phyloP scores from a whole-genome alignment of 2,888 invertebrate species.

The Apotomis turbidana region DNA sequence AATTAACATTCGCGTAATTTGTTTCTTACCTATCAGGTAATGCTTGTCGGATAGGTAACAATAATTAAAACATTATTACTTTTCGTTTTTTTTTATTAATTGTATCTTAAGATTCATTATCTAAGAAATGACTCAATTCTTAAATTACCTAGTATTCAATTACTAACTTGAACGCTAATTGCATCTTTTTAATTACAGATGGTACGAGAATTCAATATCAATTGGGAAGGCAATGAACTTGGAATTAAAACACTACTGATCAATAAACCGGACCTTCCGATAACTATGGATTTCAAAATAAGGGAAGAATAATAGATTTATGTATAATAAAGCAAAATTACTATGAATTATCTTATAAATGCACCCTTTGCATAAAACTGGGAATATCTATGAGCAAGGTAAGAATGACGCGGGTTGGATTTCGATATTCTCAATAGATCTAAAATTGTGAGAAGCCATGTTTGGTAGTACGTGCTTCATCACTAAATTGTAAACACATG shows the following conservation, averaged over 20 bases:
- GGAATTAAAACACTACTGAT: slow-evolving; percentile 89
- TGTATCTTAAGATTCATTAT: not conserved
- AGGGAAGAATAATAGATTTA: slow-evolving; percentile 41
- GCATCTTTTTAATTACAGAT: slow-evolving; percentile 78
- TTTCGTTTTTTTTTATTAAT: not conserved
- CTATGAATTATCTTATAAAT: not conserved
- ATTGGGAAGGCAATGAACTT: slow-evolving; percentile 86
- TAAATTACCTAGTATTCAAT: not conserved
- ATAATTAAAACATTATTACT: not conserved
- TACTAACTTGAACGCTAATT: not conserved
- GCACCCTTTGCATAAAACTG: not conserved
- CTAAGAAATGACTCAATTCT: not conserved
- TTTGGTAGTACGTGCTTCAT: slow-evolving; percentile 31
- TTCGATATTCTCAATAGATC: slow-evolving; percentile 26
- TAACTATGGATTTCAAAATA: slow-evolving; percentile 67
- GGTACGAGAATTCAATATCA: slow-evolving; percentile 84
- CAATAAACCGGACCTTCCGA: slow-evolving; percentile 90
- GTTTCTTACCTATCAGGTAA: not conserved
- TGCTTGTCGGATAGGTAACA: not conserved
- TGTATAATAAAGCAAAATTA: not conserved
- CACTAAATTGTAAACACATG: slow-evolving; percentile 28
- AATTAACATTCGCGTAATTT: not conserved
- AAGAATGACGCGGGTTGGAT: slow-evolving; percentile 13
- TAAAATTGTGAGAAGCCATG: slow-evolving; percentile 25
- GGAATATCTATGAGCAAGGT: slow-evolving; percentile 24